Conservation (phyloP, 2,113 vertebrate species). For the Pangasianodon hypophthalmus region DNA sequence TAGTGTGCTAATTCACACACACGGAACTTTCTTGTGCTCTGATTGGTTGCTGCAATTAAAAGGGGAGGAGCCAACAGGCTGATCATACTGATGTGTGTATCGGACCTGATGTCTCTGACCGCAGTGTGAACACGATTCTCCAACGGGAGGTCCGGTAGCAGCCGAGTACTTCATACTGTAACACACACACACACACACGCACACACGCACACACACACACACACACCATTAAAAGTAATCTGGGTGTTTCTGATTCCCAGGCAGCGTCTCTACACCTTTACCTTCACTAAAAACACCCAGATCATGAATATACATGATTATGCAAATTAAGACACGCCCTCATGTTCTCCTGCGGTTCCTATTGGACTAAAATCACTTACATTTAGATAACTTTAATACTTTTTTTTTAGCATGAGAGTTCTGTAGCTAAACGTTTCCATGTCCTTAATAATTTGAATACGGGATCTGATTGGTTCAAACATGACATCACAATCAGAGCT, state of each 20-base stretch:
- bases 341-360: background rate
- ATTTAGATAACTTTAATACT: background rate
- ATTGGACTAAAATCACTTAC: background rate
- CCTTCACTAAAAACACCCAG: background rate
- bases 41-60: background rate
- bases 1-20: background rate
- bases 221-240: background rate
- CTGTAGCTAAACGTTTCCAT: too few relatives aligned
- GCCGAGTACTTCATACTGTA: constrained; percentile 85
- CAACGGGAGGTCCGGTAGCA: constrained; percentile 82
- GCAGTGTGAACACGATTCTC: constrained; percentile 82
- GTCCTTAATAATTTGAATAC: background rate
- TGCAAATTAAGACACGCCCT: background rate
- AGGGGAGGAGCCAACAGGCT: background rate
- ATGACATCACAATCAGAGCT: background rate
- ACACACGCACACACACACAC: constrained; percentile 3
- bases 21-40: background rate
- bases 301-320: background rate
- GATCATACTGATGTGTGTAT: background rate
- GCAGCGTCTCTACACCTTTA: background rate
- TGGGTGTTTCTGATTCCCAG: too few relatives aligned
- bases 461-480: background rate
- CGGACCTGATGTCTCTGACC: constrained; percentile 85
- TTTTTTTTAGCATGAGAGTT: background rate
- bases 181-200: constrained; percentile 47